These are phyloP conservation scores for Sarcophaga peregrina DNA, from an alignment of 1,140 invertebrate species.

Conservation along the genomic window DNA sequence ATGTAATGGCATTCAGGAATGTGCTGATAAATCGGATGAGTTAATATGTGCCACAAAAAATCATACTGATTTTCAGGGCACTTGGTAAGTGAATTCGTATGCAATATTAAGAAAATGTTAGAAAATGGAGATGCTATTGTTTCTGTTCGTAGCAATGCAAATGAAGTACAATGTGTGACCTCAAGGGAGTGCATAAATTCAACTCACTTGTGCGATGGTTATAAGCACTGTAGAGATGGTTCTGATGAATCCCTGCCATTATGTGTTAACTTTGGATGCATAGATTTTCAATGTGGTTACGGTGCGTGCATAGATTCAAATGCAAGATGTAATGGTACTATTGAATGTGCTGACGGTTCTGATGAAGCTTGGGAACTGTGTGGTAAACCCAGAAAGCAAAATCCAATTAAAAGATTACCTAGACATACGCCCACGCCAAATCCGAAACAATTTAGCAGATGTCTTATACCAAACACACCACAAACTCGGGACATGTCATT, in stretches of 20 bases:
- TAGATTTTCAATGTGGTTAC: conserved; percentile 68
- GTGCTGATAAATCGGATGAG: conserved; percentile 78
- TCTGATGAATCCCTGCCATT: conserved; percentile 70
- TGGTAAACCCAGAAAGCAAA: conserved; percentile 4
- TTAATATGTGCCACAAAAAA: not conserved
- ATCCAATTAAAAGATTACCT: not conserved
- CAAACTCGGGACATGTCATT: not conserved
- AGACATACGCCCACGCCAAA: not conserved
- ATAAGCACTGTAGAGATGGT: conserved; percentile 74
- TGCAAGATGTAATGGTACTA: conserved; percentile 69
- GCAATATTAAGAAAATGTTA: not conserved
- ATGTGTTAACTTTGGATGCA: conserved; percentile 64
- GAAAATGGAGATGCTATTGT: not conserved
- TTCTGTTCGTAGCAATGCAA: not conserved
- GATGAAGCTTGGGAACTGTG: conserved; percentile 64
- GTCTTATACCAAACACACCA: conserved; percentile 1
- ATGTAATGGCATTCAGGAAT: conserved; percentile 73
- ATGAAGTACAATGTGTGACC: conserved; percentile 34
- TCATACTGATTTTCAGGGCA: not conserved
- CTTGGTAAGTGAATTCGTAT: not conserved
- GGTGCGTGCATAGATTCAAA: conserved; percentile 75
- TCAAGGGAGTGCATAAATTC: conserved; percentile 31
- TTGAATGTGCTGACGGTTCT: conserved; percentile 72
- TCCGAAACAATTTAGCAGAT: not conserved
- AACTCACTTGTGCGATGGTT: conserved; percentile 72